These are phyloP conservation scores for Vesta saturnalis DNA, from an alignment of 2,888 invertebrate species.

Conservation along the genomic window DNA sequence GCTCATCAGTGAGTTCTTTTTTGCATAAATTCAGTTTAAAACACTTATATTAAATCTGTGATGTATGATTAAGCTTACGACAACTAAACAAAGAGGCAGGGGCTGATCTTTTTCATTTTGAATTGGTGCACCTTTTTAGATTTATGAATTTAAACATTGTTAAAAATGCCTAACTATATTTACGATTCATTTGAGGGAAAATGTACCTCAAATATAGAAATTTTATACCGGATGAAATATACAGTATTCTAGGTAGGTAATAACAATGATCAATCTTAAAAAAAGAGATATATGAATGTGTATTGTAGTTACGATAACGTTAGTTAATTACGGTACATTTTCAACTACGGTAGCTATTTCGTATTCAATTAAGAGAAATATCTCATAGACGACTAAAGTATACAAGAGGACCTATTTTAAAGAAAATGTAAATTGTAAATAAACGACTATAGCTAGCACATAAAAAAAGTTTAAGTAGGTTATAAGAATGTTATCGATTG, in stretches of 20 bases:
- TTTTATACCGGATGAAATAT: slow-evolving; percentile 32
- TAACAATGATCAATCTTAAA: neutral
- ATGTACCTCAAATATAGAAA: neutral
- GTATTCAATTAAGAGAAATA: slow-evolving; percentile 16
- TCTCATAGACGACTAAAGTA: slow-evolving; percentile 20
- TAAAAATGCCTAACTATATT: neutral
- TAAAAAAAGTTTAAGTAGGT: slow-evolving; percentile 37
- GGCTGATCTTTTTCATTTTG: slow-evolving; percentile 29
- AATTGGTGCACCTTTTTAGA: slow-evolving; percentile 17
- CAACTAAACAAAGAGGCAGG: slow-evolving; percentile 6
- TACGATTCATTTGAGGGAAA: neutral
- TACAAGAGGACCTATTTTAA: slow-evolving; percentile 29
- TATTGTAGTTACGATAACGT: neutral
- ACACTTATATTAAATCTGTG: slow-evolving; percentile 37
- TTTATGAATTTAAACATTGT: neutral
- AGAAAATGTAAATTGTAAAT: slow-evolving; percentile 37
- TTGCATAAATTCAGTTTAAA: neutral
- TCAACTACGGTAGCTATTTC: slow-evolving; percentile 25
- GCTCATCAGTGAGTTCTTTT: too few relatives aligned
- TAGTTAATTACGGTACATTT: slow-evolving; percentile 11
- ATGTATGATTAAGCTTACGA: slow-evolving; percentile 37
- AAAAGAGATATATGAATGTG: neutral
- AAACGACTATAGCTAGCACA: slow-evolving; percentile 35
- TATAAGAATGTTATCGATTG: slow-evolving; percentile 39
- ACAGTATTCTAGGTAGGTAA: slow-evolving; percentile 26